Base-by-base conservation (phyloP, 2,113 vertebrate species). In the Grammomys surdaster region DNA sequence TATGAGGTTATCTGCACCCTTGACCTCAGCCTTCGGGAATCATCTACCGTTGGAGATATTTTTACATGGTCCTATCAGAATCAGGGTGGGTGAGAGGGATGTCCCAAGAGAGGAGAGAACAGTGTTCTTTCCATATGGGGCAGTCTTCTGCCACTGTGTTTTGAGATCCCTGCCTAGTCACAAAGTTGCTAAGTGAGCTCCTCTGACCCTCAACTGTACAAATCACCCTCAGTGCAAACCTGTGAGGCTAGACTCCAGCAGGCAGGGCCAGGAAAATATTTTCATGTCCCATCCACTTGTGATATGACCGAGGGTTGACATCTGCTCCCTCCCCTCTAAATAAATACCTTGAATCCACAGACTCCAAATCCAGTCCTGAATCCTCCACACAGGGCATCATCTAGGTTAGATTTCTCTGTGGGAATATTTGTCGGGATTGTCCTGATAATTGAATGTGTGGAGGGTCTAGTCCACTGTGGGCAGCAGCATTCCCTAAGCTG, bases 141-240 rank as follows among this genome's bases (percentile, higher is more conserved):
- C 7, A 26, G 31, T 24, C 58, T 77, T 17, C 85, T 33, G 40
- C 84, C 51, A n/a, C 48, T n/a, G 70, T 56, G 13, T 95, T 72
- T 54, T 58, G 28, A 95, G 95, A 87, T 48, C 72, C 20, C 40
- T 60, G 93, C 13, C 33, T 20, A 43, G n/a, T 31, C n/a, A 63
- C 16, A 86, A 36, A 72, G 69, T 58, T 60, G 48, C 48, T 24
- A 19, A 4, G 9, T 3, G 0, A 3, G 9, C 22, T 69, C 13
- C 28, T 67, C 65, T 51, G 70, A 13, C 93, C 31, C 95, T 90
- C 90, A 96, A 95, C 94, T 89, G 48, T 26, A 63, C 58, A 63
- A 63, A 63, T 31, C 9, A 10, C 13, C 60, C 70, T 88, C 95
- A 75, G 93, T 93, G 96, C 88, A 76, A 95, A 96, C 90, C 28